Percentiles rank a stretch among this genome's conserved stretches.
phyloP scores from a whole-genome alignment of 2,888 invertebrate species.

The Eupeodes latifasciatus region DNA sequence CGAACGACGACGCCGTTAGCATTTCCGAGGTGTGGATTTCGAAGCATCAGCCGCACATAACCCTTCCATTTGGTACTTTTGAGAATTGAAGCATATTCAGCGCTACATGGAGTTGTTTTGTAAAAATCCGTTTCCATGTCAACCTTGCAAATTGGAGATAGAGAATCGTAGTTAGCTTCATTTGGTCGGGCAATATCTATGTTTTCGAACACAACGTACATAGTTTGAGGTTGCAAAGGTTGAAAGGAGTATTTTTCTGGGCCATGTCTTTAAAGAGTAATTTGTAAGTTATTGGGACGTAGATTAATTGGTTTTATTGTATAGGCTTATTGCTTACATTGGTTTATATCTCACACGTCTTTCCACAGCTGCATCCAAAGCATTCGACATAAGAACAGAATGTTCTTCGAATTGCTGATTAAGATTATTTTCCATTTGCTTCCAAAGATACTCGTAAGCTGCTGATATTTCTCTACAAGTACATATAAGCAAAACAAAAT shows the following conservation, averaged over 20 bases:
- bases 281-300: neutral
- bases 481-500: neutral
- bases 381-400: slow-evolving; percentile 88
- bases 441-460: slow-evolving; percentile 79
- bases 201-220: slow-evolving; percentile 90
- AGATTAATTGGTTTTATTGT: neutral
- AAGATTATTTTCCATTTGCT: slow-evolving; percentile 79
- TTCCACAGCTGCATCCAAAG: slow-evolving; percentile 88
- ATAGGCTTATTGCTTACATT: slow-evolving; percentile 78
- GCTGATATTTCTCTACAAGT: slow-evolving; percentile 80
- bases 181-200: slow-evolving; percentile 89
- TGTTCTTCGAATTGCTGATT: slow-evolving; percentile 83
- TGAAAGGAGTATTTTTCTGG: slow-evolving; percentile 83
- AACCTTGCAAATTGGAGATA: slow-evolving; percentile 87
- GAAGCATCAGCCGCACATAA: slow-evolving; percentile 81
- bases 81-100: slow-evolving; percentile 79
- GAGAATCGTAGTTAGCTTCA: slow-evolving; percentile 85
- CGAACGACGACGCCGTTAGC: slow-evolving; percentile 1
- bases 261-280: slow-evolving; percentile 81
- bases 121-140: slow-evolving; percentile 85
- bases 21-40: slow-evolving; percentile 76
- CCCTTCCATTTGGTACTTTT: slow-evolving; percentile 82
- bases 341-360: slow-evolving; percentile 86
- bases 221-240: slow-evolving; percentile 87
- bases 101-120: slow-evolving; percentile 80